Evolutionary conservation across 1,140 invertebrate species (phyloP).

Genomic region (Ylistrum balloti): DNA sequence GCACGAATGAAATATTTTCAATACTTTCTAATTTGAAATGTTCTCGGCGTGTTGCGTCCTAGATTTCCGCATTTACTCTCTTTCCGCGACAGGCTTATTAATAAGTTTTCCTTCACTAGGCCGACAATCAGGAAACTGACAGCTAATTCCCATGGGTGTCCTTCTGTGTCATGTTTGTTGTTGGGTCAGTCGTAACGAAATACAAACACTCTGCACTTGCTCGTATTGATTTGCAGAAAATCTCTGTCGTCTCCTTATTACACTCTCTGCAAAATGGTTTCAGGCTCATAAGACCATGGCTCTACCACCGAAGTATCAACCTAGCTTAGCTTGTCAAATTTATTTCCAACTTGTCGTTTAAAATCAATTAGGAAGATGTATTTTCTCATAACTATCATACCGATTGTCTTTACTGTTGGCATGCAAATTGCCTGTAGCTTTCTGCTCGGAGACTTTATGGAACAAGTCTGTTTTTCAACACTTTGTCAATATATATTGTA

Average conservation of each 20-base stretch:
- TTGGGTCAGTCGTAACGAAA: neutral
- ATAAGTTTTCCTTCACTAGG: neutral
- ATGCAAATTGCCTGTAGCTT: neutral
- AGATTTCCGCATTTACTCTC: too few relatives aligned
- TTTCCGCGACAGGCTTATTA: too few relatives aligned
- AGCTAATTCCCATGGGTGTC: neutral
- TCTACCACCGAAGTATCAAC: neutral
- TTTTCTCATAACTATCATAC: neutral
- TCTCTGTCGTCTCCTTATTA: neutral
- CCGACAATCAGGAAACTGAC: neutral
- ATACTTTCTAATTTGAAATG: too few relatives aligned
- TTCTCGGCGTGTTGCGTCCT: too few relatives aligned
- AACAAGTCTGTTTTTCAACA: too few relatives aligned
- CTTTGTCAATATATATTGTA: too few relatives aligned
- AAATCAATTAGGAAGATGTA: conserved; percentile 13
- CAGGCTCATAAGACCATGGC: neutral
- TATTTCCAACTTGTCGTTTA: conserved; percentile 11
- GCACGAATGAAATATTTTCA: too few relatives aligned
- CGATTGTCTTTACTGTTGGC: neutral
- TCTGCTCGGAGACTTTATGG: neutral
- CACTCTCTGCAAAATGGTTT: neutral
- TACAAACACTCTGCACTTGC: neutral
- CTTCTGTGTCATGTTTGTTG: neutral
- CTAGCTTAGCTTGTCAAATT: conserved; percentile 1
- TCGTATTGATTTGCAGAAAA: conserved; percentile 6